Evolutionary conservation across 1,140 invertebrate species (phyloP), one percentile per base, ranked within the genome.

Genomic region (Stegodyphus dumicola): DNA sequence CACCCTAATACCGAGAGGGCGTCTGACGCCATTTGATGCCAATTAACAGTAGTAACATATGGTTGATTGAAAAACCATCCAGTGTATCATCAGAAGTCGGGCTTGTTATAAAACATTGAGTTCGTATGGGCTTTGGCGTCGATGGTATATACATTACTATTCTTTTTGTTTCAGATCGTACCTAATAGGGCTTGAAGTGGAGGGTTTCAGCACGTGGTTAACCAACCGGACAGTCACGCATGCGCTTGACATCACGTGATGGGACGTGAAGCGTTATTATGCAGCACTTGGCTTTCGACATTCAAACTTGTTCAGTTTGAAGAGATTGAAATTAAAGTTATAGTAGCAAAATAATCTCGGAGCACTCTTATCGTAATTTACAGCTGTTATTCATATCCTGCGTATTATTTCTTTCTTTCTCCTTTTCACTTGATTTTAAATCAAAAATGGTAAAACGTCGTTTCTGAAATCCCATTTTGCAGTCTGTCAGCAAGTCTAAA

Each of bases 141-240:
- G 9, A 9, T 15, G 56, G 1, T 17, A 67, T 67, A 54, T 18
- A 17, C 70, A 66, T 77, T 52, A 15, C 66, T 11, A n/a, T 67
- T 7, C 6, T 56, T n/a, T 75, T 49, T 33, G 13, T 33, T 60
- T 81, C 70, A 33, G 51, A 53, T 67, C 11, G 49, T 83, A 33
- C 53, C 71, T 83, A 83, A 83, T 83, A 83, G 64, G 80, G 80
- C 80, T 83, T 83, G 80, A 83, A 83, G 71, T 66, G 48, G 64
- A 18, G 48, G 17, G 49, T 17, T 67, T 67, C 33, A 70, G 53
- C 53, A 81, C 52, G 78, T 15, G 69, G n/a, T 56, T 67, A 75
- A 66, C 71, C 71, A 71, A 75, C 71, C 80, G 64, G 5, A 54
- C 7, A 75, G 80, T 75, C 80, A 83, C 80, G 80, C 78, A 81